Base-by-base conservation (phyloP, 1,140 invertebrate genomes). In the Piezodorus guildinii region DNA sequence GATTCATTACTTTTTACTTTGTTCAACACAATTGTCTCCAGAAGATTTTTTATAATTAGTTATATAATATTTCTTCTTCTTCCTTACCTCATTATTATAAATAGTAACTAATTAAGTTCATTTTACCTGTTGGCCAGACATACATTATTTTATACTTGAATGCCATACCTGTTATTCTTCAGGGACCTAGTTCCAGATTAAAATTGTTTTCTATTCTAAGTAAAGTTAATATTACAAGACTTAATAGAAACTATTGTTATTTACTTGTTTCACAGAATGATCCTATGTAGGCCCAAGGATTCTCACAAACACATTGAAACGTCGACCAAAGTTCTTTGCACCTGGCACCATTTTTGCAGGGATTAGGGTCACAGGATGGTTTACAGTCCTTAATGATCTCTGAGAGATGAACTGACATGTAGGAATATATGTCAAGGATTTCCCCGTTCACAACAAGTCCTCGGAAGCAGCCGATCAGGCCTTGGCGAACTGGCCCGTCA, bases 261-360 rank as follows among this genome's bases (percentile, higher is more conserved):
- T 83, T 77, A 94, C 91, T 93, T 68, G 83, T 86, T 78, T 96
- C 91, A 75, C 93, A 96, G 72, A 86, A 88, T 56, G 80, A 80
- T 65, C 93, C 93, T 46, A 87, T 81, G 74, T 95, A 93, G 1
- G 93, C 90, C 88, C 90, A 92, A 46, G 83, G 83, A 76, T 96
- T 95, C 70, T 85, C 84, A 75, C 89, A 92, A 62, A 91, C 86
- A 72, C 93, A 96, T 70, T 89, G 84, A 72, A 94, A 95, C 15
- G 85, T 87, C 46, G 89, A 92, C 93, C 93, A 96, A 2, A 90
- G 78, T 75, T 96, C 93, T 68, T 91, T 87, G 75, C 93, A 96
- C 65, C 81, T 83, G 0, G 89, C 92, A 34, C 86, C 89, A 74
- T 96, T 94, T 75, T 89, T 83, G 74, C 93, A 96, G 21, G 93